Evolutionary conservation across 2,797 vertebrate species (phyloP).

Genomic region (Dipus sagitta): DNA sequence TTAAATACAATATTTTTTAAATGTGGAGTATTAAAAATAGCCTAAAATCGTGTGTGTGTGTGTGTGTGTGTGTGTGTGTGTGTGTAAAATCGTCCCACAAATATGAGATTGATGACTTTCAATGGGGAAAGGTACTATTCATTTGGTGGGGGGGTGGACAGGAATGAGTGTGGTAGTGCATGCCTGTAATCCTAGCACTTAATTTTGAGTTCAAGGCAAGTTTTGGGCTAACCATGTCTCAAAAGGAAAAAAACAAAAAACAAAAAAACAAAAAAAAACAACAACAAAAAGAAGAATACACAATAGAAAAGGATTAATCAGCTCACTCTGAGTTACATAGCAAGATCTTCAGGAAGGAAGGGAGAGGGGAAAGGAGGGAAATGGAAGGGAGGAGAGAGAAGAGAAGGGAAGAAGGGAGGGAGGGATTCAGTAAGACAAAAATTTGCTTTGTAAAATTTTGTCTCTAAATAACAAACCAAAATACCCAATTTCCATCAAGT

Average conservation of each 20-base stretch:
- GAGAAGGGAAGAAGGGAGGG: background rate
- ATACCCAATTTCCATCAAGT: background rate
- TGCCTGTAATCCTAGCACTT: too few relatives aligned
- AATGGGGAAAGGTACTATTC: slow-evolving; percentile 45
- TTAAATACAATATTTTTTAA: too few relatives aligned
- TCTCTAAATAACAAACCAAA: slow-evolving; percentile 1
- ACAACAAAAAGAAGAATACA: background rate
- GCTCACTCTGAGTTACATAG: background rate
- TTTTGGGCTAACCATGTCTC: too few relatives aligned
- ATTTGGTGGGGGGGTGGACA: background rate
- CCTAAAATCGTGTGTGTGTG: background rate
- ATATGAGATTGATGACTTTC: background rate
- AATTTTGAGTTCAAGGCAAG: background rate
- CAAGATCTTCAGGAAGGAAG: background rate
- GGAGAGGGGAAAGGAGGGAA: too few relatives aligned
- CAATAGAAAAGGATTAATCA: background rate
- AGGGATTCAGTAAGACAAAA: background rate
- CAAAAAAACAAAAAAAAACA: too few relatives aligned
- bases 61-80: background rate
- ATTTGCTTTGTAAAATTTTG: background rate
- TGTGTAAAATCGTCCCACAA: background rate
- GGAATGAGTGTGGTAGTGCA: background rate
- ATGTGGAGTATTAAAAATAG: background rate
- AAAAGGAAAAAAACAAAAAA: too few relatives aligned
- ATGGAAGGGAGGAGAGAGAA: background rate